phyloP scores from a whole-genome alignment of 1,140 invertebrate species.

The Leptestheria dahalacensis region DNA sequence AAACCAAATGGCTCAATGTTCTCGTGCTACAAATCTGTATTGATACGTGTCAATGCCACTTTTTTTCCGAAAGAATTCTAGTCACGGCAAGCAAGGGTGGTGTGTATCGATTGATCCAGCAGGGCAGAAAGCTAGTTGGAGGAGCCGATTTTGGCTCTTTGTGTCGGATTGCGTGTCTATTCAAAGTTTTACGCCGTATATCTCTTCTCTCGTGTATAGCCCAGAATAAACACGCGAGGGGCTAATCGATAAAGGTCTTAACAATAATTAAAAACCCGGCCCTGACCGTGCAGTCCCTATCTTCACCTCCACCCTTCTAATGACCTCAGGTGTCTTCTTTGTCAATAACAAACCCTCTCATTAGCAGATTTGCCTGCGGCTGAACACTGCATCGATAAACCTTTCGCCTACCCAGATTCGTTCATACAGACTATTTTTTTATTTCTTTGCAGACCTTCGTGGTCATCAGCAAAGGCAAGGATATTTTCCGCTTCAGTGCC shows the following conservation, averaged over 20 bases:
- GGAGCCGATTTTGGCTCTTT: neutral
- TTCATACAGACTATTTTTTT: no score
- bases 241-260: neutral
- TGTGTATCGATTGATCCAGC: neutral
- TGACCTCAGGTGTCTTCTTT: no score
- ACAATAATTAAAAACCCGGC: neutral
- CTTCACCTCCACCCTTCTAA: no score
- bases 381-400: no score
- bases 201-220: neutral
- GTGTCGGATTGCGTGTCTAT: neutral
- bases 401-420: no score
- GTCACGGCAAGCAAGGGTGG: neutral
- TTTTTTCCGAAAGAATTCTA: neutral
- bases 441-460: slow-evolving; percentile 76
- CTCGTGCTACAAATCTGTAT: no score
- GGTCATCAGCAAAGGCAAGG: slow-evolving; percentile 94
- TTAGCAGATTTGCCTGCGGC: no score
- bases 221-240: neutral
- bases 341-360: no score
- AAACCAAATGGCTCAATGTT: no score
- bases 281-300: no score
- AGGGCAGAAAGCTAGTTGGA: neutral
- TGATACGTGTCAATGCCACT: no score
- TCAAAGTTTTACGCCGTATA: neutral
- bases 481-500: slow-evolving; percentile 96